Percentiles rank a stretch among this genome's conserved stretches.
Evolutionary conservation across 2,113 vertebrate species (phyloP).

Genomic region (Gadus chalcogrammus): DNA sequence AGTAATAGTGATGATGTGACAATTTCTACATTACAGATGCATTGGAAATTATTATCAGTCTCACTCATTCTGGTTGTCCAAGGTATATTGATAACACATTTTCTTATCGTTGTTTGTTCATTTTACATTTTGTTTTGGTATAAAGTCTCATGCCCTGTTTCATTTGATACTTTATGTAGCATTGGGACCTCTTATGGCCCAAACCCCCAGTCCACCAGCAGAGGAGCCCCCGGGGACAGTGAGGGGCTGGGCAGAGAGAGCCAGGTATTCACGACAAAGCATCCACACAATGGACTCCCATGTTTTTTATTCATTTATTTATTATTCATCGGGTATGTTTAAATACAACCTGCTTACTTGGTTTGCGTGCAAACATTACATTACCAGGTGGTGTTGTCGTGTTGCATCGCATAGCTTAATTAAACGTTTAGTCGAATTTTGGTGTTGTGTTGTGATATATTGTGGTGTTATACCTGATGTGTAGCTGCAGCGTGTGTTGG

Average conservation of each 20-base stretch:
- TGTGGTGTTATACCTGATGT: too few relatives aligned
- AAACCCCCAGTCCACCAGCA: not conserved
- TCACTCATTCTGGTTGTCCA: conserved; percentile 51
- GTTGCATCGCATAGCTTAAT: too few relatives aligned
- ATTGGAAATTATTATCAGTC: conserved; percentile 25
- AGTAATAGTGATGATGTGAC: not conserved
- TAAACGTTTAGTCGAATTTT: too few relatives aligned
- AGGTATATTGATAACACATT: conserved; percentile 41
- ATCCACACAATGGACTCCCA: not conserved
- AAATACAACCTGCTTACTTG: too few relatives aligned
- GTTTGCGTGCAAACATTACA: too few relatives aligned
- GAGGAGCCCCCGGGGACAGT: conserved; percentile 36
- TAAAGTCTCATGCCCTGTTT: not conserved
- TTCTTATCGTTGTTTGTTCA: not conserved
- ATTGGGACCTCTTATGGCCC: conserved; percentile 33
- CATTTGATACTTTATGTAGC: conserved; percentile 26
- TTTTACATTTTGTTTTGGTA: too few relatives aligned
- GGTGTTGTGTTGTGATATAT: too few relatives aligned
- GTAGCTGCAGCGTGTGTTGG: too few relatives aligned
- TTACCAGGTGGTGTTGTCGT: too few relatives aligned
- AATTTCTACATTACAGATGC: conserved; percentile 41
- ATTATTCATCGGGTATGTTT: too few relatives aligned
- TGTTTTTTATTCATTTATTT: not conserved
- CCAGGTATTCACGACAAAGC: conserved; percentile 45
- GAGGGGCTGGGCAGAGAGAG: conserved; percentile 23